Base-by-base conservation (phyloP, 1,140 invertebrate species). In the Atta texana region DNA sequence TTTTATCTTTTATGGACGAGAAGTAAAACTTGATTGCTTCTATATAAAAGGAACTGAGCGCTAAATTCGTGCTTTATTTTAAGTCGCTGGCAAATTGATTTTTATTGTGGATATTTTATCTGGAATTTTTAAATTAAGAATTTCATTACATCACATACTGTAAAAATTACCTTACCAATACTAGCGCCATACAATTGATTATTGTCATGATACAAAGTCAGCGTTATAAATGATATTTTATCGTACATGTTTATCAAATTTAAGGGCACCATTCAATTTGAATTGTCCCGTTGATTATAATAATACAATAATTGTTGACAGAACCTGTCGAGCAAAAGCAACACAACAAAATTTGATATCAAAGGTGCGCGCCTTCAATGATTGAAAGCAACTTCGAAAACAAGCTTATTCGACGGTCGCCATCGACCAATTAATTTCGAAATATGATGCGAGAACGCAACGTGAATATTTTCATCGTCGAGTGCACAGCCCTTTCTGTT, bases 371-470 rank as follows among this genome's bases (percentile, higher is more conserved):
- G 64, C 68, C 87, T 76, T 76, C 82, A 61, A 63, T 86, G 78
- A 88, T 88, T 88, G 61, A 75, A 59, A 57, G 71, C 16, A 66
- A 44, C 69, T 59, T 51, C 34, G 69, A 53, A 55, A 85, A 68
- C 31, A 31, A 28, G 18, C 44, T 28, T 57, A 71, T 34, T 16
- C 16, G 31, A 63, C 57, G 55, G 64, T 72, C 59, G 31, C 76
- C 55, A 89, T 76, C 75, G 34, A 44, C 39, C 76, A 77, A 89
- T 89, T 89, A 89, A 89, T 87, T 82, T 68, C 16, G 10, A 61
- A 84, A 84, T 39, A 44, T 44, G 31, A 81, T 57, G 21, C 16
- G 31, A 72, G 34, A 81, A 53, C 51, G 34, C 63, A 24, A 28
- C 18, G 75, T n/a, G 28, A 24, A 55, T 49, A 14, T 71, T 80